These are phyloP conservation scores for Xylocampa areola DNA, from an alignment of 2,888 invertebrate species.

Conservation along the genomic window DNA sequence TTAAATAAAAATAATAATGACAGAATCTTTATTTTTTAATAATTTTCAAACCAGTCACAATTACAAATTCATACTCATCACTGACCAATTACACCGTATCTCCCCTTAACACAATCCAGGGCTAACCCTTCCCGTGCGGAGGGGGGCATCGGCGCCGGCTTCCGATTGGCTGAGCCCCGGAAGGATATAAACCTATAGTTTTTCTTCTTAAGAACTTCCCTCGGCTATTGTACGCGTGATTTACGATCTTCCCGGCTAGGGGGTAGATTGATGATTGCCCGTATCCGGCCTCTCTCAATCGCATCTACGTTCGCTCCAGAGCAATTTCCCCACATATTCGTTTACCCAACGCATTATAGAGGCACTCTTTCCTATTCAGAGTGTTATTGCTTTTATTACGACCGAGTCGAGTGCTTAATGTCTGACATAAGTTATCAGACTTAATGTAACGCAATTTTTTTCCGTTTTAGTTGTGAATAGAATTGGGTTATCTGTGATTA, in stretches of 20 bases:
- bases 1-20: neutral
- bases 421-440: constrained; percentile 68
- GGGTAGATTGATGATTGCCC: constrained; percentile 86
- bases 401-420: constrained; percentile 77
- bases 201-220: constrained; percentile 90
- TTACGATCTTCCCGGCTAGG: constrained; percentile 79
- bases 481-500: constrained; percentile 10
- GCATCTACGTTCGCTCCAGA: constrained; percentile 81
- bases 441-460: constrained; percentile 59
- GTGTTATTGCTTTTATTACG: constrained; percentile 86
- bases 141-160: constrained; percentile 69
- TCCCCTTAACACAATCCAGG: constrained; percentile 61
- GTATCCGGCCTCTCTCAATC: constrained; percentile 77
- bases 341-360: constrained; percentile 86
- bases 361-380: constrained; percentile 84
- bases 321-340: constrained; percentile 89
- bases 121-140: constrained; percentile 75
- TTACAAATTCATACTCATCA: constrained; percentile 34
- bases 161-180: constrained; percentile 89
- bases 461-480: constrained; percentile 29
- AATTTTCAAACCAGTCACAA: constrained; percentile 9
- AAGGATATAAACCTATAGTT: constrained; percentile 90
- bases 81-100: constrained; percentile 58
- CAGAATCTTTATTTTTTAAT: neutral
- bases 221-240: constrained; percentile 88